phyloP scores from a whole-genome alignment of 2,888 invertebrate genomes.

The Mantis religiosa region DNA sequence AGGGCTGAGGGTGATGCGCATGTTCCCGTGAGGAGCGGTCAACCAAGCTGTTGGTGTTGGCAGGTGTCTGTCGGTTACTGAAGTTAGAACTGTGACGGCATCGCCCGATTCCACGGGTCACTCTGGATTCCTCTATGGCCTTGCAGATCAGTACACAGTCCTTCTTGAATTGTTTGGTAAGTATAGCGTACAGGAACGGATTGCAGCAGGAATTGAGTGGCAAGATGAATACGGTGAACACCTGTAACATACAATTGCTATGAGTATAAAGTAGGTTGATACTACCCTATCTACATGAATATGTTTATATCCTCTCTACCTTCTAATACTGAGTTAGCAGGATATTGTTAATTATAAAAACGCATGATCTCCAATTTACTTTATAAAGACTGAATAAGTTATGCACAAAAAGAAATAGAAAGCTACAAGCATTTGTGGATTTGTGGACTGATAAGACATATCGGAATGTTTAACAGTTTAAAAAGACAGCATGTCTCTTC shows the following conservation, averaged over 20 bases:
- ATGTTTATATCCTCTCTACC: too few species aligned
- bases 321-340: too few species aligned
- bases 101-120: slow-evolving; percentile 80
- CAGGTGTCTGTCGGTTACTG: slow-evolving; percentile 81
- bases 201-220: slow-evolving; percentile 97
- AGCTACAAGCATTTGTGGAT: too few species aligned
- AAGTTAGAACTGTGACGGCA: slow-evolving; percentile 84
- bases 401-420: too few species aligned
- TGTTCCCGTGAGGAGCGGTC: slow-evolving; percentile 75
- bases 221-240: slow-evolving; percentile 91
- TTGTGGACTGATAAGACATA: too few species aligned
- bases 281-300: too few species aligned
- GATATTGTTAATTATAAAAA: too few species aligned
- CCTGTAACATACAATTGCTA: slow-evolving; percentile 17
- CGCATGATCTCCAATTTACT: too few species aligned
- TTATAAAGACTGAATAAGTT: too few species aligned
- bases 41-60: slow-evolving; percentile 78
- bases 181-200: slow-evolving; percentile 94
- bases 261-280: background rate
- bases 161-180: slow-evolving; percentile 96
- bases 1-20: slow-evolving; percentile 50
- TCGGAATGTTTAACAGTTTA: too few species aligned
- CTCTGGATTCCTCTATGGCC: slow-evolving; percentile 90
- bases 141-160: slow-evolving; percentile 95
- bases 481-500: too few species aligned